Evolutionary conservation across 1,140 invertebrate species (phyloP), one percentile per base, ranked within the genome.

Genomic region (Scaptomyza hsui): DNA sequence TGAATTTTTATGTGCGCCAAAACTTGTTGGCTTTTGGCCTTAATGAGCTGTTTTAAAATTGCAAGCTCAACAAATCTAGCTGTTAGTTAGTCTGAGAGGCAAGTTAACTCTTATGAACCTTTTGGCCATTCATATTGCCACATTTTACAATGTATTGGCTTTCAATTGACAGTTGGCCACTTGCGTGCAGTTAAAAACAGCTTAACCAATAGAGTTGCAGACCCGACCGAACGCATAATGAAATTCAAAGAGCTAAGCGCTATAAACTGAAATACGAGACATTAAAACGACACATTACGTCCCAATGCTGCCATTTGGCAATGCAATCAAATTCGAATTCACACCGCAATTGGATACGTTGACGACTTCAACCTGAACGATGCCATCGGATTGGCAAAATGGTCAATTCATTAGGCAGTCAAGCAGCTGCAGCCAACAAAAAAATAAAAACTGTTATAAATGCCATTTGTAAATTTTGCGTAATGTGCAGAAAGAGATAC

Each of bases 151-250:
- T 65, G 72, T 86, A 80, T 83, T 73, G 72, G 35, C 72, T 83
- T 85, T 73, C 72, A 65, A 69, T 69, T 73, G 81, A 76, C 75
- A 83, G 72, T 78, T 70, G 37, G 64, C 51, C 60, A 56, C 37
- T 61, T 65, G 78, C 74, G 71, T 83, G 75, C 45, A n/a, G 37
- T 42, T 29, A 64, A 37, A 19, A n/a, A 35, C 56, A 45, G 51
- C 32, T 13, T 16, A 72, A 32, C 69, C 77, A 69, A 71, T 80
- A 69, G 49, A 77, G 62, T 68, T 68, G 75, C 65, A 71, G 51
- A n/a, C 49, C 65, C 63, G 51, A n/a, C 49, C 39, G 16, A 53
- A 29, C 12, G 48, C 52, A 67, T 72, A 72, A 75, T 75, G 73
- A 75, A 72, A 75, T 72, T 67, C 62, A 75, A 72, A 72, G 69